phyloP scores from a whole-genome alignment of 2,797 vertebrate species.

The Acipenser oxyrinchus region DNA sequence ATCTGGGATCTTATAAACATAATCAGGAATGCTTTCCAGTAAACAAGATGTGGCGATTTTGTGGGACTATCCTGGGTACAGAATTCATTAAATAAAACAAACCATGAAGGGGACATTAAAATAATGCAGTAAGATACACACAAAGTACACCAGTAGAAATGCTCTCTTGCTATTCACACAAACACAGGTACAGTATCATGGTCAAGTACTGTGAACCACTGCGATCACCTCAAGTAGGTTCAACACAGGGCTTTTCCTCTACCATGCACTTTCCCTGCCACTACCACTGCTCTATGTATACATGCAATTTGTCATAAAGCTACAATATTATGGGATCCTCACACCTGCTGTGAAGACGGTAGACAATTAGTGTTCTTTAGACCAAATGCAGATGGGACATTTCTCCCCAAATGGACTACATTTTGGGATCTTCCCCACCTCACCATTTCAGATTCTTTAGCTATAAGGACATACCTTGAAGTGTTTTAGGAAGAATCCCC shows the following conservation, averaged over 20 bases:
- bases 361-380: conserved; percentile 1
- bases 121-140: neutral
- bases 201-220: too few relatives aligned
- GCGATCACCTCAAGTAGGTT: too few relatives aligned
- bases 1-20: neutral
- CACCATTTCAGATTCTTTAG: neutral
- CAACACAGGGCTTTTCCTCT: too few relatives aligned
- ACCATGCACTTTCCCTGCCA: too few relatives aligned
- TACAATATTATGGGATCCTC: neutral
- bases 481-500: neutral
- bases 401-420: neutral
- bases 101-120: neutral
- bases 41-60: neutral
- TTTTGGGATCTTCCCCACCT: neutral
- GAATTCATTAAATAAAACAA: neutral
- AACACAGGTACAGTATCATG: neutral
- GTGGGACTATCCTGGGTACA: neutral
- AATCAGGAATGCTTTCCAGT: neutral
- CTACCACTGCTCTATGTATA: too few relatives aligned
- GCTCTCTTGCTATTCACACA: neutral
- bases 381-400: neutral
- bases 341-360: neutral
- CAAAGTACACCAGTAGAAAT: neutral
- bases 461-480: neutral
- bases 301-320: neutral